These are phyloP conservation scores for Pycnomerus fuliginosus DNA, from an alignment of 2,888 invertebrate species.

Conservation along the genomic window DNA sequence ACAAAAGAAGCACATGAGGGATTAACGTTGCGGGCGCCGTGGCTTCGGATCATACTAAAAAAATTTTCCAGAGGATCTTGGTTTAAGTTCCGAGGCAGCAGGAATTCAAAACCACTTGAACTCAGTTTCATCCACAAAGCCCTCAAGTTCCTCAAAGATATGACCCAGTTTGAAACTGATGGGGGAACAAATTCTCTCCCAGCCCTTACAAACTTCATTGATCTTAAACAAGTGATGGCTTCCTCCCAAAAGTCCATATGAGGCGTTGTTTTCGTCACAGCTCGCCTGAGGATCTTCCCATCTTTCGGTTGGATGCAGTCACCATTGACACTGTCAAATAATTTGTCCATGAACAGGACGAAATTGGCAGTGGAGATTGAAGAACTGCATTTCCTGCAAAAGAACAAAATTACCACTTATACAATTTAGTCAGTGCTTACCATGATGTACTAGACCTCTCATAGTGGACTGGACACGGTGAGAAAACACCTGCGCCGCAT, in stretches of 20 bases:
- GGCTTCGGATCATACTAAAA: slow-evolving; percentile 14
- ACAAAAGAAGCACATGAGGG: slow-evolving; percentile 20
- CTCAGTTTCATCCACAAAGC: neutral
- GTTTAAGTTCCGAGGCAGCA: slow-evolving; percentile 10
- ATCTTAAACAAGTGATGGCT: neutral
- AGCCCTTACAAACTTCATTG: neutral
- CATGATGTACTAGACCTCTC: neutral
- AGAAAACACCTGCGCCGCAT: slow-evolving; percentile 1
- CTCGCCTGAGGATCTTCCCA: neutral
- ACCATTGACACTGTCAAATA: slow-evolving; percentile 1
- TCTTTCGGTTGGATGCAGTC: neutral
- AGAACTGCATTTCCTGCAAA: neutral
- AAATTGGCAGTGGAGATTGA: neutral
- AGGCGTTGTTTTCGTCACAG: neutral
- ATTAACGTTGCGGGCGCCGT: slow-evolving; percentile 12
- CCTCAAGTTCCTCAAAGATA: neutral
- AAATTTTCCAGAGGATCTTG: slow-evolving; percentile 26
- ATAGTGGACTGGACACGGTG: neutral
- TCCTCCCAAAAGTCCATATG: neutral
- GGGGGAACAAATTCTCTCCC: neutral
- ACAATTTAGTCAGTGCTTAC: too few relatives aligned
- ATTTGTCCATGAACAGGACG: neutral
- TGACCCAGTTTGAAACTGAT: slow-evolving; percentile 1
- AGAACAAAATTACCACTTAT: neutral
- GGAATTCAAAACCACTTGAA: neutral